Evolutionary conservation across 2,113 vertebrate genomes (phyloP).

Genomic region (Tor tambroides): DNA sequence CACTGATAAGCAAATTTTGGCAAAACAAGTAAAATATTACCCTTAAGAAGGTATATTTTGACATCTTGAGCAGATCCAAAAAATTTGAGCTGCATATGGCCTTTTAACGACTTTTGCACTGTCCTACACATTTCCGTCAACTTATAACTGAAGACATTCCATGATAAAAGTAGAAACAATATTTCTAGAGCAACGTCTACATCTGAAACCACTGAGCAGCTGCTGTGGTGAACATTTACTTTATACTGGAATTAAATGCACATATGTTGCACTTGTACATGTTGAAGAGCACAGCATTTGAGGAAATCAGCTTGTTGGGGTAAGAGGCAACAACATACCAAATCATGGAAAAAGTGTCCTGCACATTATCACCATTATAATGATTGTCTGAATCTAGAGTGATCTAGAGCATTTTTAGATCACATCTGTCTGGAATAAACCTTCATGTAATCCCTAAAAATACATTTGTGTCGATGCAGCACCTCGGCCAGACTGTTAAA

Average conservation of each 20-base stretch:
- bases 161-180: background rate
- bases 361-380: background rate
- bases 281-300: background rate
- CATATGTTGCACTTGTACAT: background rate
- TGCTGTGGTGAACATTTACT: background rate
- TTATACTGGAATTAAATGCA: background rate
- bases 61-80: background rate
- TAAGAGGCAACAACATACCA: background rate
- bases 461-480: background rate
- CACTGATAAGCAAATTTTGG: background rate
- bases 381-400: conserved; percentile 11
- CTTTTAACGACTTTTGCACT: background rate
- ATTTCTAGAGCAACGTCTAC: background rate
- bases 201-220: background rate
- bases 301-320: background rate
- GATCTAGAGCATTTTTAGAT: background rate
- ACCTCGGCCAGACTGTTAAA: background rate
- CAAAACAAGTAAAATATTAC: background rate
- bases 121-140: background rate
- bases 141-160: background rate
- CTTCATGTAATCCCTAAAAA: background rate
- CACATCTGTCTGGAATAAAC: background rate
- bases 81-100: background rate
- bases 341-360: background rate
- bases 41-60: background rate